Percentiles rank a stretch among this genome's conserved stretches.
Evolutionary conservation across 2,888 invertebrate species (phyloP).

Genomic region (Hololepta plana): DNA sequence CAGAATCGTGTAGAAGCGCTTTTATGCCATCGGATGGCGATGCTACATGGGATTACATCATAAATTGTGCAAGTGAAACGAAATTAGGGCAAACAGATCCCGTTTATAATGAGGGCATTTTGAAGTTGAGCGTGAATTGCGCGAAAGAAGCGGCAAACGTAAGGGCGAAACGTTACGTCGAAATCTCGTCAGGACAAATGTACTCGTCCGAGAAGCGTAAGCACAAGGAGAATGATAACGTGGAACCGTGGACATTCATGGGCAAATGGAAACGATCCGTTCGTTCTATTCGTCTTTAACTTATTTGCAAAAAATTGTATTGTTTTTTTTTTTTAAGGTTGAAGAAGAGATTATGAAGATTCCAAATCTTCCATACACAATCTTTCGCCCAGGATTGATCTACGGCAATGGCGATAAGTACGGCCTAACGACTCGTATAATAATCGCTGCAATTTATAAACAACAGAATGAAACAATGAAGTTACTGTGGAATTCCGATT

Average conservation of each 20-base stretch:
- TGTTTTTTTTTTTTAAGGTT: slow-evolving; percentile 26
- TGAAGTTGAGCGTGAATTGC: slow-evolving; percentile 67
- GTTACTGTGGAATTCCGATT: slow-evolving; percentile 69
- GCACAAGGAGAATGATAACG: slow-evolving; percentile 54
- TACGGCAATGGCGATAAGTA: slow-evolving; percentile 73
- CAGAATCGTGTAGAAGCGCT: slow-evolving; percentile 44
- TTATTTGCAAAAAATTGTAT: background rate
- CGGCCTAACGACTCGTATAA: slow-evolving; percentile 67
- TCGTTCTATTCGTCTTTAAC: background rate
- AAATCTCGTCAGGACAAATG: slow-evolving; percentile 73
- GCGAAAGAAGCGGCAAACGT: slow-evolving; percentile 55
- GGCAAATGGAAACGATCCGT: slow-evolving; percentile 54
- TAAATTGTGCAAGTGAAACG: slow-evolving; percentile 86
- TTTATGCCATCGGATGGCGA: slow-evolving; percentile 41
- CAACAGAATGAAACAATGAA: slow-evolving; percentile 82
- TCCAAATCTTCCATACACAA: slow-evolving; percentile 52
- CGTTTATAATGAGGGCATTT: slow-evolving; percentile 79
- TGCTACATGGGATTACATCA: slow-evolving; percentile 51
- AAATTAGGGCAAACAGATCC: slow-evolving; percentile 75
- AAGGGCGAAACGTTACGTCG: slow-evolving; percentile 53
- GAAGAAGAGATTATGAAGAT: slow-evolving; percentile 57
- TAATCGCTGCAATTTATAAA: slow-evolving; percentile 78
- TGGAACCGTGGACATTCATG: slow-evolving; percentile 73
- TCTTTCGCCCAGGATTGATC: slow-evolving; percentile 68
- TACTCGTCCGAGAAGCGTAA: slow-evolving; percentile 62